Conservation (phyloP, 2,888 invertebrate genomes). For the Dilophus febrilis region DNA sequence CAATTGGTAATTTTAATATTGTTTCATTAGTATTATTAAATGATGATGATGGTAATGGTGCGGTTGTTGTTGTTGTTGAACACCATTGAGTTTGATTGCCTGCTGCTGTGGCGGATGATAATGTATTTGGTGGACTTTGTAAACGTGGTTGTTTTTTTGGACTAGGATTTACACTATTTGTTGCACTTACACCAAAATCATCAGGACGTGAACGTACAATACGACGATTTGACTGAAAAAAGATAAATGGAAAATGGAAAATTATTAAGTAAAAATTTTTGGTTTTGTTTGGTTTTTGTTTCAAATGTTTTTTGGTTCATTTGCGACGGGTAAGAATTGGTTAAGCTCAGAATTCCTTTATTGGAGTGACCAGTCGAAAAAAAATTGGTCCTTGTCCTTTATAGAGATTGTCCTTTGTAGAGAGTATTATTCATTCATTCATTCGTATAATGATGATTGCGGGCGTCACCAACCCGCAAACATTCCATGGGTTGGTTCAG, state of each 20-base stretch:
- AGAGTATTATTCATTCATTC: no score
- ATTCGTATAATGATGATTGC: no score
- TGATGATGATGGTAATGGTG: neutral
- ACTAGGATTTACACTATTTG: slow-evolving; percentile 39
- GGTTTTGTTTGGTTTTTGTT: no score
- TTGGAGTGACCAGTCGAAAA: no score
- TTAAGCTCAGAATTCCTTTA: no score
- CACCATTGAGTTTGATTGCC: slow-evolving; percentile 11
- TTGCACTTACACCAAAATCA: slow-evolving; percentile 35
- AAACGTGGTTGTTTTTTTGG: slow-evolving; percentile 42
- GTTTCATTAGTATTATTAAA: slow-evolving; percentile 29
- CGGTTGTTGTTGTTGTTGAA: slow-evolving; percentile 4
- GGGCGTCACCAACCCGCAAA: no score
- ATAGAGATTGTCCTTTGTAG: no score
- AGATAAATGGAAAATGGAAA: slow-evolving; percentile 10
- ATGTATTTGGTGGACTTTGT: slow-evolving; percentile 19
- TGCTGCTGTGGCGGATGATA: neutral
- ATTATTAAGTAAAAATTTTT: slow-evolving; percentile 2
- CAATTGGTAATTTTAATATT: no score
- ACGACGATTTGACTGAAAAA: slow-evolving; percentile 31
- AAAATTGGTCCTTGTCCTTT: no score
- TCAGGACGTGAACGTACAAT: slow-evolving; percentile 36
- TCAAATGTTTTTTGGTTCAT: no score
- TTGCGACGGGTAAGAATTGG: no score
- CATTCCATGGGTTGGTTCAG: no score